Base-by-base conservation (phyloP, 2,888 invertebrate species). In the Druceiella hillmani region DNA sequence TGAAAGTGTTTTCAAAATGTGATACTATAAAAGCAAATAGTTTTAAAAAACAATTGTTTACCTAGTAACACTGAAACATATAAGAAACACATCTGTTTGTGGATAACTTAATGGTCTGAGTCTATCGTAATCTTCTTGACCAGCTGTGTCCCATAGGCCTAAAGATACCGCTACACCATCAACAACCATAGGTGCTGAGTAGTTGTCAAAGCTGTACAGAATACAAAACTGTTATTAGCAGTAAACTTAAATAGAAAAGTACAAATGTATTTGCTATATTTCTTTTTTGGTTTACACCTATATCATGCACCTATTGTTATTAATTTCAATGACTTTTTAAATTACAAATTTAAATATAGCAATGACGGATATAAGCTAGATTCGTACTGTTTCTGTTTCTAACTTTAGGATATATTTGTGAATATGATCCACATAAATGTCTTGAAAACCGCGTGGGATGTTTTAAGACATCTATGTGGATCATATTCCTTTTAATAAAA, bases 81-180 rank as follows among this genome's bases (percentile, higher is more conserved):
- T 93, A 56, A 99, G 83, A 74, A 99, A 99, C 48, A 99, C 98
- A 72, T 99, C 98, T 49, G 98, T 99, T 79, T 97, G 97, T 58
- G 98, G 97, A 67, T 98, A 98, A 52, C 94, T 94, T 47, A 98
- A 76, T 26, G 98, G 97, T 54, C 97, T 79, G 49, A 98, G 75
- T 63, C 97, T 80, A 63, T 98, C 97, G 60, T 98, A 98, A 62
- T 95, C 94, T 69, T 95, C 94, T 67, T 98, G 97, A 11, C 93
- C 93, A 10, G 97, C 97, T 41, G 97, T 98, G 69, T 98, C 98
- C 98, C 98, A 98, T 33, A 98, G 73, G 10, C 97, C 97, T 52
- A 98, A 68, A 54, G 93, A 94, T 9, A 98, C 97, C 46, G 94
- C 91, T 53, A 95, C 92, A 48, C 94, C 92, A 72, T 98, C 98